Base-by-base conservation (phyloP, 2,113 vertebrate genomes). In the Tychaedon coryphoeus region DNA sequence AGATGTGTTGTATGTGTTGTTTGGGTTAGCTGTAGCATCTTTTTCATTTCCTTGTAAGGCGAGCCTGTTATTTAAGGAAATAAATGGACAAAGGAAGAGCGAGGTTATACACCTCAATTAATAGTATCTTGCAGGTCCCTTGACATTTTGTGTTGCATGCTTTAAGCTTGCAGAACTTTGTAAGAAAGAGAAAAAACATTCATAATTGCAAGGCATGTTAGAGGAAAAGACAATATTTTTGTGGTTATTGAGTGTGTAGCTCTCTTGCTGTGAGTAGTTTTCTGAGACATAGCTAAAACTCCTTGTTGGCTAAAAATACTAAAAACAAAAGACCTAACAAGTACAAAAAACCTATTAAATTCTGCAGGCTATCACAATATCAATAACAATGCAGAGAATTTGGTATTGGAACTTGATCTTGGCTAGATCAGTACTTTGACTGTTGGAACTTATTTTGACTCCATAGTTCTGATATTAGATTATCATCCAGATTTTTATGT, bases 91-190 rank as follows among this genome's bases (percentile, higher is more conserved):
- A 62, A 81, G n/a, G 66, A 91, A 82, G 71, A 93, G 51, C 1
- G 1, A 96, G 89, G 89, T 95, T 92, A 64, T 86, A 83, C 40
- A 90, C 74, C 80, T 92, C 86, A 95, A 77, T 92, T 96, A 96
- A 90, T 83, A 88, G 91, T 24, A 77, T 43, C 81, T 92, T 83
- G 74, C 58, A 88, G 36, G 43, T 95, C 60, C 38, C 78, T 88
- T 89, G 62, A 16, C 48, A 94, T 66, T 79, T 79, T 91, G 23
- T 82, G 23, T 73, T 91, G 25, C 12, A n/a, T 19, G 51, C 23
- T 85, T 91, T 88, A 64, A 92, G 69, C 67, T 93, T 40, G 4
- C n/a, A 83, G 64, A 93, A 72, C 36, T n/a, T 76, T 61, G 29
- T 74, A 78, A 73, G 73, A 91, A 94, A 82, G 26, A 75, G 24